Base-by-base conservation (phyloP, 2,888 invertebrate genomes). In the Fissipunctia ypsillon region DNA sequence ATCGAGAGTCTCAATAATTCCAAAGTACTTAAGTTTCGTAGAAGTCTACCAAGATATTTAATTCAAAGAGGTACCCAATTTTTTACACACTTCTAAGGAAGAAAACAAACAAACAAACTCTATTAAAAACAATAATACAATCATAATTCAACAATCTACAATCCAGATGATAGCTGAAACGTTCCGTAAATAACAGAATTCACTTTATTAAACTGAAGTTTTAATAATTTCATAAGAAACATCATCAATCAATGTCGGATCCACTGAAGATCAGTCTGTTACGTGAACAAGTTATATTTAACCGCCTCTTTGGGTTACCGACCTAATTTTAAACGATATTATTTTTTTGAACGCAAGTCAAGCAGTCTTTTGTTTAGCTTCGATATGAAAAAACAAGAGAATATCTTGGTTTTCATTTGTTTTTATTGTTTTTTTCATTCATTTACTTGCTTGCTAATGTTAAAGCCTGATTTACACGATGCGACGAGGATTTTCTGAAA, bases 181-280 rank as follows among this genome's bases (percentile, higher is more conserved):
- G 14, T n/a, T 64, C 54, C 61, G 12, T 66, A 80, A 66, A 73
- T 78, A 78, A 80, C 50, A 54, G 14, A 67, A 77, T 63, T 57
- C 63, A 69, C 54, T 78, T 73, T 69, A 78, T 76, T 73, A 81
- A 38, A 69, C 63, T 78, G 74, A 72, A 67, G 48, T 79, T 73
- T 84, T 68, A 84, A 86, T 86, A 78, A 85, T 84, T 81, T 79
- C 77, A 82, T 82, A 68, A 66, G 59, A 71, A 80, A 77, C 71
- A 67, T 81, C 70, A 91, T 91, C 88, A 86, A 90, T 91, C 91
- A 91, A 82, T 73, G 89, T 86, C 88, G 45, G 25, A 61, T 71
- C 76, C 79, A 74, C 83, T 87, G 70, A 74, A 79, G 76, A 76
- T 71, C 70, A 70, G 69, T 75, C 75, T 75, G 76, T 80, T 84